A percentile compares a stretch with the other conserved stretches of the same genome.
These are phyloP conservation scores for Criorhina ranunculi DNA, from an alignment of 2,888 invertebrate species.

Conservation along the genomic window DNA sequence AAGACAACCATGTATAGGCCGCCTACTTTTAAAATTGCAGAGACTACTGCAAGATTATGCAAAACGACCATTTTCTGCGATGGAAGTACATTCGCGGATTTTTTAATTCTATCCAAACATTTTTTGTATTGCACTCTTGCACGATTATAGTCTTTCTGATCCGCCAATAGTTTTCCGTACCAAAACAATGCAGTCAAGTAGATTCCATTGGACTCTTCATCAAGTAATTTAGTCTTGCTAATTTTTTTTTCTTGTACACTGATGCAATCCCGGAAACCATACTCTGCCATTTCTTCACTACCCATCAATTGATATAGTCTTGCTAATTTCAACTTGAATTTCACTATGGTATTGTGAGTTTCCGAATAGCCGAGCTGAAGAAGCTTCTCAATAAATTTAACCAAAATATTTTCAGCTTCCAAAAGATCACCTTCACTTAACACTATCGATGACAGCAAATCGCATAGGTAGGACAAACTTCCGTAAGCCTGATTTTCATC, in stretches of 20 bases:
- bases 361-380: slow-evolving; percentile 82
- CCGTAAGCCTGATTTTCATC: slow-evolving; percentile 82
- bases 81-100: slow-evolving; percentile 83
- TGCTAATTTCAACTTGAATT: slow-evolving; percentile 84
- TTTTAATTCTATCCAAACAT: slow-evolving; percentile 83
- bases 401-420: slow-evolving; percentile 83
- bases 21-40: slow-evolving; percentile 69
- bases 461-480: slow-evolving; percentile 81
- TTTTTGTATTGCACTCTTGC: slow-evolving; percentile 83
- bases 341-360: slow-evolving; percentile 83
- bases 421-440: slow-evolving; percentile 83
- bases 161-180: slow-evolving; percentile 84
- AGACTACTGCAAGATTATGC: slow-evolving; percentile 83
- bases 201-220: slow-evolving; percentile 83
- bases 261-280: slow-evolving; percentile 84
- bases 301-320: slow-evolving; percentile 83
- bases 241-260: slow-evolving; percentile 83
- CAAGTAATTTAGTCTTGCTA: slow-evolving; percentile 80
- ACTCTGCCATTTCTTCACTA: slow-evolving; percentile 83
- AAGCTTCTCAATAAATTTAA: slow-evolving; percentile 84
- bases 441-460: slow-evolving; percentile 84
- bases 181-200: slow-evolving; percentile 85
- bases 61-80: slow-evolving; percentile 85
- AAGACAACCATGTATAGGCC: no score
- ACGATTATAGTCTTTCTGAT: slow-evolving; percentile 78